Percentiles rank a stretch among this genome's conserved stretches.
phyloP scores from a whole-genome alignment of 2,797 vertebrate species.

The Pyrocephalus nanus region DNA sequence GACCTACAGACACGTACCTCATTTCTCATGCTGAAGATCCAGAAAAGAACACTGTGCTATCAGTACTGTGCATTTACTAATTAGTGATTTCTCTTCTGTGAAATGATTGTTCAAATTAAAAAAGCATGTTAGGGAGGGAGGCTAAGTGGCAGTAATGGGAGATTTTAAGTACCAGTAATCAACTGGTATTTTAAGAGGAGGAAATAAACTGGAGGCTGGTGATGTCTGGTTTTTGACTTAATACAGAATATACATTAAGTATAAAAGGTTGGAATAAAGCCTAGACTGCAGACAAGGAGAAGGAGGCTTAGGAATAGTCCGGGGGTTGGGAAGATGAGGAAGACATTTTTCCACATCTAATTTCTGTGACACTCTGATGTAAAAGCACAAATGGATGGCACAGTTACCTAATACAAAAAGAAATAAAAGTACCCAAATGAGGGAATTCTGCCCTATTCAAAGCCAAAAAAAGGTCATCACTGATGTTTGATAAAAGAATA shows the following conservation, averaged over 20 bases:
- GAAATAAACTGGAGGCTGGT: slow-evolving; percentile 6
- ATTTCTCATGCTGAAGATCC: not conserved
- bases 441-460: not conserved
- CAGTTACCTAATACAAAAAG: not conserved
- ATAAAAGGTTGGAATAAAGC: not conserved
- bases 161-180: slow-evolving; percentile 18
- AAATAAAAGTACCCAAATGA: not conserved
- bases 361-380: not conserved
- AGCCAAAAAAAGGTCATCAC: not conserved
- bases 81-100: slow-evolving; percentile 35
- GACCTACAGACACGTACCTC: not conserved
- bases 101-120: slow-evolving; percentile 30
- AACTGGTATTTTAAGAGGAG: not conserved
- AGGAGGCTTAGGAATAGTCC: not conserved
- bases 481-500: not conserved
- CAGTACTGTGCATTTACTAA: not conserved
- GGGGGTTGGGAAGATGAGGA: not conserved
- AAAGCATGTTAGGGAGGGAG: slow-evolving; percentile 8
- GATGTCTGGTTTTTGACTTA: not conserved
- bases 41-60: not conserved
- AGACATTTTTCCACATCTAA: not conserved
- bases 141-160: not conserved
- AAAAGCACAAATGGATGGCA: not conserved
- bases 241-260: not conserved
- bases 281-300: not conserved